phyloP scores from a whole-genome alignment of 2,888 invertebrate genomes.

The Agriopis leucophaearia region DNA sequence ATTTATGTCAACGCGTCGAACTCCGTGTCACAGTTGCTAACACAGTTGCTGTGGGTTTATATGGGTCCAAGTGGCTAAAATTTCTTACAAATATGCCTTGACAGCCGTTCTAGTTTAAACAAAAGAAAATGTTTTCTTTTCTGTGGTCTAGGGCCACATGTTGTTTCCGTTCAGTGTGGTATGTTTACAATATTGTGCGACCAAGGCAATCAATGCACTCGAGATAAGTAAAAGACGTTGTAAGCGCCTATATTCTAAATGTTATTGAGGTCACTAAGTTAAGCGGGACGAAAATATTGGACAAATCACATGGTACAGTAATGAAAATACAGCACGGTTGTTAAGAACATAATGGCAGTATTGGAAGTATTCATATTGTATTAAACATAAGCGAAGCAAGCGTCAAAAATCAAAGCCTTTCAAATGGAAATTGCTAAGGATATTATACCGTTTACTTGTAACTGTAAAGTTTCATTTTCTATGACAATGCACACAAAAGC shows the following conservation, averaged over 20 bases:
- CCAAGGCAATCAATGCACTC: background rate
- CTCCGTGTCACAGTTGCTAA: too few species aligned
- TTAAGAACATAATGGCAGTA: background rate
- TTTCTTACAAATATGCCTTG: too few species aligned
- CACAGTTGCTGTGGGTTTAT: too few species aligned
- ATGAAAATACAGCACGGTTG: background rate
- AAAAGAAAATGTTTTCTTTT: too few species aligned
- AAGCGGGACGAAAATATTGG: background rate
- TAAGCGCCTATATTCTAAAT: background rate
- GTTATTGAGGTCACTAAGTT: background rate
- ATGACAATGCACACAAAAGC: background rate
- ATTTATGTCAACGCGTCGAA: too few species aligned
- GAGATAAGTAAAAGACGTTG: background rate
- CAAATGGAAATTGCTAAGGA: background rate
- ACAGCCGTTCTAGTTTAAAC: too few species aligned
- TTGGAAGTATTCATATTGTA: slow-evolving; percentile 5
- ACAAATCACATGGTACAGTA: background rate
- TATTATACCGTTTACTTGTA: background rate
- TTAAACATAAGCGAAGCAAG: background rate
- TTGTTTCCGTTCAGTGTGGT: background rate
- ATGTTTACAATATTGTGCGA: background rate
- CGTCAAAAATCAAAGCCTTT: background rate
- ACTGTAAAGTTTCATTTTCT: slow-evolving; percentile 2
- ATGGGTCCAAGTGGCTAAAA: too few species aligned
- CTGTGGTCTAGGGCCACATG: background rate